Conservation (phyloP, 2,888 invertebrate species). For the Tinea trinotella region DNA sequence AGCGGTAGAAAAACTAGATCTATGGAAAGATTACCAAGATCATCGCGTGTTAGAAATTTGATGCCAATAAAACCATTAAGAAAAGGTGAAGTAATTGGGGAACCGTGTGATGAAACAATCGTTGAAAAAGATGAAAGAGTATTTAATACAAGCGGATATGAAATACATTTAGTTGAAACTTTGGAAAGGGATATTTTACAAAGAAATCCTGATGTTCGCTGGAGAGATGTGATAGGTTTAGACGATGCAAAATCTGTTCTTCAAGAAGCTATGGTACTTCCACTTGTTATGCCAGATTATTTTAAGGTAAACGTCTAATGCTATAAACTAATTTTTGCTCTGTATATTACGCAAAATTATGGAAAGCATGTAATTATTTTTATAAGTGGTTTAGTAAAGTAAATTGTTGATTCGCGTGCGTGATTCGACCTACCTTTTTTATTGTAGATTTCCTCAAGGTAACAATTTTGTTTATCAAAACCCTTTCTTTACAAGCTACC, state of each 20-base stretch:
- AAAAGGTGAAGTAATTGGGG: constrained; percentile 44
- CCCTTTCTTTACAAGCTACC: not conserved
- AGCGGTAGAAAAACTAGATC: constrained; percentile 57
- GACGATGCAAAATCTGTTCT: constrained; percentile 82
- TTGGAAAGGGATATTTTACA: constrained; percentile 89
- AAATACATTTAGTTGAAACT: constrained; percentile 83
- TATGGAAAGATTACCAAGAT: constrained; percentile 53
- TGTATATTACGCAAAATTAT: not conserved
- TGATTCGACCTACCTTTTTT: constrained; percentile 23
- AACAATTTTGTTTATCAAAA: not conserved
- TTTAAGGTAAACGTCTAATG: constrained; percentile 74
- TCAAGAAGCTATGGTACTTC: constrained; percentile 90
- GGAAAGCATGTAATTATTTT: not conserved
- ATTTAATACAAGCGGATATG: constrained; percentile 81
- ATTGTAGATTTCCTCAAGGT: not conserved
- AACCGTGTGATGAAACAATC: constrained; percentile 48
- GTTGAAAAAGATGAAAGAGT: constrained; percentile 59
- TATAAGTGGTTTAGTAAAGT: constrained; percentile 18
- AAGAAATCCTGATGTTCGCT: constrained; percentile 85
- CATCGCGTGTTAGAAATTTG: constrained; percentile 37
- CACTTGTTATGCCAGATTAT: constrained; percentile 90
- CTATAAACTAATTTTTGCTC: not conserved
- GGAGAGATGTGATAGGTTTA: constrained; percentile 83
- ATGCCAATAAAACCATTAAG: constrained; percentile 50
- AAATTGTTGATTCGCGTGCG: constrained; percentile 52